These are phyloP conservation scores for Dolichomitus sp. DNA, from an alignment of 2,888 invertebrate genomes.

Conservation along the genomic window DNA sequence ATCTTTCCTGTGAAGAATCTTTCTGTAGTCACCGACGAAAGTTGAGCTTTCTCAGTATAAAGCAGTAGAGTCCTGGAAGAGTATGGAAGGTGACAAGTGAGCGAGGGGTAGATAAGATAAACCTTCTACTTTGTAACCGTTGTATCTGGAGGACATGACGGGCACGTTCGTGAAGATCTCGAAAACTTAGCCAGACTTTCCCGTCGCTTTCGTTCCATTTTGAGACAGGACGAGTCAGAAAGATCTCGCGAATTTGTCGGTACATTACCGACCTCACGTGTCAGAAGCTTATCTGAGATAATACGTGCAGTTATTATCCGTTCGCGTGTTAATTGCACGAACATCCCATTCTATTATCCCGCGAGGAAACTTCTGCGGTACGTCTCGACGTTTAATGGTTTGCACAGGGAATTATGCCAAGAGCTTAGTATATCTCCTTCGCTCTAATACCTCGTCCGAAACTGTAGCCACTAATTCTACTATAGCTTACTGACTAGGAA, in stretches of 20 bases:
- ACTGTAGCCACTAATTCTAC: conserved; percentile 21
- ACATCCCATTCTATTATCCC: conserved; percentile 64
- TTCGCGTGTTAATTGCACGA: conserved; percentile 59
- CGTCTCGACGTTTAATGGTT: conserved; percentile 45
- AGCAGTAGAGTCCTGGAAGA: conserved; percentile 44
- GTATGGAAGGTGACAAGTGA: conserved; percentile 65
- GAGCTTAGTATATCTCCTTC: conserved; percentile 20
- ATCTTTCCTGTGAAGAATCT: conserved; percentile 47
- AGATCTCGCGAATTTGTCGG: conserved; percentile 5
- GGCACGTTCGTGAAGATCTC: neutral
- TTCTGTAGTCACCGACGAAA: conserved; percentile 21
- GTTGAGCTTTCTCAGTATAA: conserved; percentile 38
- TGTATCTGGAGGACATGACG: conserved; percentile 44
- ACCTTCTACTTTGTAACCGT: conserved; percentile 72
- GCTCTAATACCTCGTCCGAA: conserved; percentile 40
- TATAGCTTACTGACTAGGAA: conserved; percentile 2
- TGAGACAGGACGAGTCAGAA: conserved; percentile 26
- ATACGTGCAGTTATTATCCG: conserved; percentile 52
- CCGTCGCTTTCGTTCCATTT: conserved; percentile 56
- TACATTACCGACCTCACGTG: conserved; percentile 54
- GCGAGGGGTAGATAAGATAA: conserved; percentile 74
- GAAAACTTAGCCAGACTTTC: conserved; percentile 51
- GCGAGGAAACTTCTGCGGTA: conserved; percentile 41
- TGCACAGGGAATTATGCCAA: conserved; percentile 35
- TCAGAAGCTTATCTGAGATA: conserved; percentile 53